Evolutionary conservation across 2,113 vertebrate genomes (phyloP).

Genomic region (Petrocephalus zakoni): DNA sequence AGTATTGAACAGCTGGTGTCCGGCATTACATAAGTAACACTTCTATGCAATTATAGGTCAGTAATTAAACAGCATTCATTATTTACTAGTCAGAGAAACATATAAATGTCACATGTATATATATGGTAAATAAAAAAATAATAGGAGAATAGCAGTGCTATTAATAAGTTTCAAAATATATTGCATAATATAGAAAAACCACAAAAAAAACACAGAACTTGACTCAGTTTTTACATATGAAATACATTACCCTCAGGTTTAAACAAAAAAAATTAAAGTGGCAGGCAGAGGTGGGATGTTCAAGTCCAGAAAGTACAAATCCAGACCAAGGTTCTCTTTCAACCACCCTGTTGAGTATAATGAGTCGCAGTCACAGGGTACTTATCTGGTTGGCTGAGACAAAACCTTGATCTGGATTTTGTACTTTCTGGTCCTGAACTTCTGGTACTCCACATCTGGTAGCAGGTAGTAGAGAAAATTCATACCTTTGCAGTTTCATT

Average conservation of each 20-base stretch:
- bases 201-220: not conserved
- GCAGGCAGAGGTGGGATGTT: no score
- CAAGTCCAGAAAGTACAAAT: no score
- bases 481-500: conserved; percentile 83
- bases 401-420: no score
- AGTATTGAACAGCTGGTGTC: no score
- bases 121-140: not conserved
- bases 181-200: not conserved
- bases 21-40: not conserved
- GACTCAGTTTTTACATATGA: not conserved
- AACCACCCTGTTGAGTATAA: no score
- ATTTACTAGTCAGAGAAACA: not conserved
- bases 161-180: not conserved
- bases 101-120: not conserved
- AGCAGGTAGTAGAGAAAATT: not conserved
- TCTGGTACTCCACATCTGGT: not conserved
- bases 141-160: not conserved
- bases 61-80: no score
- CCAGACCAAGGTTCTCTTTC: no score
- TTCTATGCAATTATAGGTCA: not conserved
- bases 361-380: no score
- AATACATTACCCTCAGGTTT: not conserved
- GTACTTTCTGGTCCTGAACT: no score
- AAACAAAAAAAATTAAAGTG: not conserved
- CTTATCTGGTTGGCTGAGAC: no score